phyloP scores from a whole-genome alignment of 1,140 invertebrate species.

The Cylas formicarius region DNA sequence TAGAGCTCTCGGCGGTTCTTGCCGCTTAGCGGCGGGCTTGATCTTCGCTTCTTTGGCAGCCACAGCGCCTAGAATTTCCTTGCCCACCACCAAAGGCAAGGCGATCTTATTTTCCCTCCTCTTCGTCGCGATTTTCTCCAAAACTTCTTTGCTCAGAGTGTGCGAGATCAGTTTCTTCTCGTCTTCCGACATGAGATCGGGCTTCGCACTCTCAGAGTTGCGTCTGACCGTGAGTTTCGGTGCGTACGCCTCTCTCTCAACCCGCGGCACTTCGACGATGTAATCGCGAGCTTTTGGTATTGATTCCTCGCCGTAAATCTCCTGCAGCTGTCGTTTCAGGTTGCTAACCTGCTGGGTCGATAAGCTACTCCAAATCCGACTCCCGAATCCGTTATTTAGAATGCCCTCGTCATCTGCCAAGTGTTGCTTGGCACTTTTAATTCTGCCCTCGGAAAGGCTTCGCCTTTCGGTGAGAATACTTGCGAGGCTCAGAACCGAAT shows the following conservation, averaged over 20 bases:
- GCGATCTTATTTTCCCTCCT: slow-evolving; percentile 43
- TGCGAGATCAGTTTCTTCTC: slow-evolving; percentile 67
- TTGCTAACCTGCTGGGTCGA: slow-evolving; percentile 77
- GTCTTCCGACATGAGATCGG: slow-evolving; percentile 48
- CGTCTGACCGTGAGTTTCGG: slow-evolving; percentile 29
- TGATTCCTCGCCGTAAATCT: slow-evolving; percentile 62
- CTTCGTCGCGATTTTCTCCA: slow-evolving; percentile 49
- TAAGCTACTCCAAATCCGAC: slow-evolving; percentile 72
- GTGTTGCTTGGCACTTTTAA: slow-evolving; percentile 24
- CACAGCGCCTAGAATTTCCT: slow-evolving; percentile 58
- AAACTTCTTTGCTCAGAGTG: slow-evolving; percentile 62
- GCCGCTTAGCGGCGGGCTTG: slow-evolving; percentile 36
- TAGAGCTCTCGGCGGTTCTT: slow-evolving; percentile 31
- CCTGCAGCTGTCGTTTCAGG: slow-evolving; percentile 71
- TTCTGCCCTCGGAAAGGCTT: slow-evolving; percentile 34
- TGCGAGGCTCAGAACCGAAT: slow-evolving; percentile 69
- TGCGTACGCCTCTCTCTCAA: slow-evolving; percentile 14
- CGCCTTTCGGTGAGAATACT: slow-evolving; percentile 53
- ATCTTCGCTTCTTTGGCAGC: slow-evolving; percentile 47
- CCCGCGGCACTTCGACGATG: slow-evolving; percentile 24
- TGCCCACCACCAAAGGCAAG: slow-evolving; percentile 47
- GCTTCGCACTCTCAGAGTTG: slow-evolving; percentile 31
- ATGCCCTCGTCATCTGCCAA: slow-evolving; percentile 29
- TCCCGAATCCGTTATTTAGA: slow-evolving; percentile 57
- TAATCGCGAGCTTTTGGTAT: slow-evolving; percentile 18